phyloP scores from a whole-genome alignment of 2,113 vertebrate genomes.

The Caloenas nicobarica region DNA sequence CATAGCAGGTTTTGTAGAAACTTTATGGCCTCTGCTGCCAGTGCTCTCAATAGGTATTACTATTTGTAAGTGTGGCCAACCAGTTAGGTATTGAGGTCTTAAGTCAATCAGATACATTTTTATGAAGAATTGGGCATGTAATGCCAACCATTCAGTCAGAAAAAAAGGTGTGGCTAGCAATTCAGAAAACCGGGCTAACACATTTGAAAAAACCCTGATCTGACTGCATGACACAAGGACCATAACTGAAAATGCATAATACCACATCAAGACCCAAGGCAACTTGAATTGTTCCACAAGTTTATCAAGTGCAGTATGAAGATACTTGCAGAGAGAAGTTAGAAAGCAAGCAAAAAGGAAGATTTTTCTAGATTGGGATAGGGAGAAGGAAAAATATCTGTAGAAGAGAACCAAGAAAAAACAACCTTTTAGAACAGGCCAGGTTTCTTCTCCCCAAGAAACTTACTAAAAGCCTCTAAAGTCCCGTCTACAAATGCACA shows the following conservation, averaged over 20 bases:
- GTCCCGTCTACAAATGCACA: not conserved
- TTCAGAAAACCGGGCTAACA: not conserved
- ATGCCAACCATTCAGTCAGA: not conserved
- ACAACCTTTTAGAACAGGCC: not conserved
- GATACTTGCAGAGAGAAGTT: not conserved
- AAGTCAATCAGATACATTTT: not conserved
- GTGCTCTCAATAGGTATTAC: not conserved
- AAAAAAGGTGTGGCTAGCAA: not conserved
- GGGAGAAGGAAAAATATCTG: not conserved
- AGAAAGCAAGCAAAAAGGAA: not conserved
- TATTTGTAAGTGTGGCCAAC: not conserved
- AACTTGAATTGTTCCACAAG: not conserved
- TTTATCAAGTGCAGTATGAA: not conserved
- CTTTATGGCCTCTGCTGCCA: not conserved
- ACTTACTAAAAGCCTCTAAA: not conserved
- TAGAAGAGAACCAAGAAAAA: not conserved
- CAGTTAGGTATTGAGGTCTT: not conserved
- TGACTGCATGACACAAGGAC: not conserved
- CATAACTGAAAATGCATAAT: not conserved
- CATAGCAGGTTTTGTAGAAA: not conserved
- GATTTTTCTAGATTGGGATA: not conserved
- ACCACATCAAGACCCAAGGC: not conserved
- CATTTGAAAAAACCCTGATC: not conserved
- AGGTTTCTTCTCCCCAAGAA: not conserved
- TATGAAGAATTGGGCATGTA: not conserved